Percentiles rank a stretch among this genome's conserved stretches.
These are phyloP conservation scores for Lepidochrysops patricia DNA, from an alignment of 2,888 invertebrate genomes.

Conservation along the genomic window DNA sequence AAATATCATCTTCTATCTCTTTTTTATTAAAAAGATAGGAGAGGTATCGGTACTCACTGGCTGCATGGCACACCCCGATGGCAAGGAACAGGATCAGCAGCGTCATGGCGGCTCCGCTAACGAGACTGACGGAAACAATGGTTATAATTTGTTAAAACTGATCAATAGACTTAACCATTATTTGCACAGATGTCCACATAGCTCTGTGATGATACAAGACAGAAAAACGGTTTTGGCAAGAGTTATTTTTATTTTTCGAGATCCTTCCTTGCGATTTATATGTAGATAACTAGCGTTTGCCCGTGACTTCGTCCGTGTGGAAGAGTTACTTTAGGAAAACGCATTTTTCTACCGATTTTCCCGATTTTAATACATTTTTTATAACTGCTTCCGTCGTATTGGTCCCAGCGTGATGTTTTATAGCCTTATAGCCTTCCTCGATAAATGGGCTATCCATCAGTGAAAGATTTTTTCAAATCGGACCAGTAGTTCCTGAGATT, in stretches of 20 bases:
- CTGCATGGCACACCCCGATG: conserved; percentile 17
- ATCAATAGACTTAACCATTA: conserved; percentile 19
- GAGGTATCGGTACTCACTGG: conserved; percentile 19
- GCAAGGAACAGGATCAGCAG: conserved; percentile 14
- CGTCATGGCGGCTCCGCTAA: conserved; percentile 13
- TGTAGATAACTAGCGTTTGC: not conserved
- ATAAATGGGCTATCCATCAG: too few species aligned
- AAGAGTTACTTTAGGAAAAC: too few species aligned
- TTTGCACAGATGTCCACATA: conserved; percentile 21
- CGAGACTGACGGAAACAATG: conserved; percentile 11
- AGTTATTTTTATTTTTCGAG: not conserved
- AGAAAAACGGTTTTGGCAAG: not conserved
- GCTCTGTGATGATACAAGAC: conserved; percentile 1
- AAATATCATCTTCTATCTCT: not conserved
- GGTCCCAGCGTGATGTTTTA: too few species aligned
- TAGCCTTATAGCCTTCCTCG: too few species aligned
- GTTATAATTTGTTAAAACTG: not conserved
- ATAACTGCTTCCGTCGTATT: too few species aligned
- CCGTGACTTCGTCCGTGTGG: too few species aligned
- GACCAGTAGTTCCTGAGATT: too few species aligned
- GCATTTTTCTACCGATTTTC: too few species aligned
- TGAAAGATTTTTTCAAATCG: too few species aligned
- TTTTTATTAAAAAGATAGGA: not conserved
- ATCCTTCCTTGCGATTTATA: not conserved
- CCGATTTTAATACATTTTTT: too few species aligned